phyloP scores from a whole-genome alignment of 2,113 vertebrate genomes.

The Capreolus pygargus region DNA sequence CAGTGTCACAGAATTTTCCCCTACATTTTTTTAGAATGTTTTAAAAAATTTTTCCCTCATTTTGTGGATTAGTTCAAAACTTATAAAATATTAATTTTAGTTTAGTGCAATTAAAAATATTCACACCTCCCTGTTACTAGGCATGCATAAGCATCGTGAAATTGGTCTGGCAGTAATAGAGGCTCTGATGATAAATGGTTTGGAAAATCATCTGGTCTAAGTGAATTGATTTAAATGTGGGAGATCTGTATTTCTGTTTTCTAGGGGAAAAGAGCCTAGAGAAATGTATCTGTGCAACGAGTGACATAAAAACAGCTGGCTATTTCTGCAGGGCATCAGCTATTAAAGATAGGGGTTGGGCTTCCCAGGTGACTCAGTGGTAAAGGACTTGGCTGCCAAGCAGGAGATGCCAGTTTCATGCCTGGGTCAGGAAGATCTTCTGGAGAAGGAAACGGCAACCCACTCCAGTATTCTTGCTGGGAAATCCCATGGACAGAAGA shows the following conservation, averaged over 20 bases:
- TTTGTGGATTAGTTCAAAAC: not conserved
- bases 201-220: not conserved
- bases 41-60: not conserved
- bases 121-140: not conserved
- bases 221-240: not conserved
- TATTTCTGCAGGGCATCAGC: not conserved
- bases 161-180: not conserved
- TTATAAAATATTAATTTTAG: not conserved
- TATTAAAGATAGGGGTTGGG: not conserved
- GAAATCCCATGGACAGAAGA: not conserved
- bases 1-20: not conserved
- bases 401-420: not conserved
- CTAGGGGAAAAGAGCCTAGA: not conserved
- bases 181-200: not conserved
- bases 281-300: not conserved
- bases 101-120: constrained; percentile 16
- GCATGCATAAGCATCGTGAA: not conserved
- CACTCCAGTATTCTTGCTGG: not conserved
- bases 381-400: not conserved
- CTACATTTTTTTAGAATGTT: not conserved
- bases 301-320: not conserved
- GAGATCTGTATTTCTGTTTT: not conserved
- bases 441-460: not conserved
- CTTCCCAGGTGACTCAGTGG: not conserved
- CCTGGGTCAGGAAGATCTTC: not conserved